Conservation (phyloP, 1,140 invertebrate genomes). For the Armadillidium nasatum region DNA sequence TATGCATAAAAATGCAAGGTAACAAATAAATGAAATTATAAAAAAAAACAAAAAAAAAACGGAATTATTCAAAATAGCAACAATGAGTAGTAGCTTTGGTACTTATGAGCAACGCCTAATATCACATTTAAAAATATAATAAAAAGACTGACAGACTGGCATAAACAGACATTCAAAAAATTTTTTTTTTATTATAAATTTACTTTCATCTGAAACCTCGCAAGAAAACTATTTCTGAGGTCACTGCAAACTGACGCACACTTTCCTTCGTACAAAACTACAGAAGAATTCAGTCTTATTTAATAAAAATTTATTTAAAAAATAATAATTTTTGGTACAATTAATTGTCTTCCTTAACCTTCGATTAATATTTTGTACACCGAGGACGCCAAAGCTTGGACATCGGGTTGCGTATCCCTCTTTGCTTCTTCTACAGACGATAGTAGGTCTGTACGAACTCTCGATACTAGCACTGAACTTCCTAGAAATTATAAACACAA, state of each 20-base stretch:
- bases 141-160: not conserved
- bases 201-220: not conserved
- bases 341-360: not conserved
- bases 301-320: constrained; percentile 11
- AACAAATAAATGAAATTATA: too few species aligned
- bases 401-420: constrained; percentile 42
- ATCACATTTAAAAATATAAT: not conserved
- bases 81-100: not conserved
- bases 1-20: too few species aligned
- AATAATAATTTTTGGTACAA: not conserved
- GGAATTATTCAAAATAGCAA: too few species aligned
- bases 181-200: not conserved
- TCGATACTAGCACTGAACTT: constrained; percentile 30
- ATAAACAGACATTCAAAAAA: not conserved
- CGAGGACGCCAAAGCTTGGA: constrained; percentile 34
- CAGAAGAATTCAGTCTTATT: not conserved
- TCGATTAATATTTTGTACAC: constrained; percentile 33
- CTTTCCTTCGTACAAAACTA: not conserved
- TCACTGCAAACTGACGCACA: not conserved
- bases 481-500: constrained; percentile 22
- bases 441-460: constrained; percentile 30
- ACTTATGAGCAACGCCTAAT: not conserved
- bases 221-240: not conserved
- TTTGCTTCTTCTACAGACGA: constrained; percentile 41
- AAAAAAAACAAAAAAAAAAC: too few species aligned